Evolutionary conservation across 2,888 invertebrate genomes (phyloP).

Genomic region (Pherbina coryleti): DNA sequence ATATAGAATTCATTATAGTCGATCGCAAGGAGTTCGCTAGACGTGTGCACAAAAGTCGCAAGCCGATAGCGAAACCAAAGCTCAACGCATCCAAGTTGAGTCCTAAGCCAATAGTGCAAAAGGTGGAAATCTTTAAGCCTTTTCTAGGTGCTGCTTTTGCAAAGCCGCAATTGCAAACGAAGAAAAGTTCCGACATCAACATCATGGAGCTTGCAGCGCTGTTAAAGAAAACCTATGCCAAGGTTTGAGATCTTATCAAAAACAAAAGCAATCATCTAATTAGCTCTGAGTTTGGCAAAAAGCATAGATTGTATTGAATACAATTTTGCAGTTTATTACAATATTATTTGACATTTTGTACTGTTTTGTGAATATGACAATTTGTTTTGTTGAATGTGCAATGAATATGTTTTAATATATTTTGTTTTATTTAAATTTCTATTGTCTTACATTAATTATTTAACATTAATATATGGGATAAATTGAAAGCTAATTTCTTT

Average conservation of each 20-base stretch:
- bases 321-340: background rate
- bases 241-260: background rate
- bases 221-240: slow-evolving; percentile 20
- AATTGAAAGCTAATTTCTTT: background rate
- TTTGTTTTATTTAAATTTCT: background rate
- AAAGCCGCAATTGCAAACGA: background rate
- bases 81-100: background rate
- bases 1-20: slow-evolving; percentile 17
- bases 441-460: background rate
- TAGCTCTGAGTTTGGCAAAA: background rate
- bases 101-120: slow-evolving; percentile 23
- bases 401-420: too few species aligned
- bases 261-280: background rate
- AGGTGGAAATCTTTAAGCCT: slow-evolving; percentile 17
- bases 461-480: background rate
- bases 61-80: background rate
- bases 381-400: background rate
- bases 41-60: background rate
- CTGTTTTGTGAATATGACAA: background rate
- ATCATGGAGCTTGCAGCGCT: slow-evolving; percentile 15
- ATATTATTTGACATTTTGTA: background rate
- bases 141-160: background rate
- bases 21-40: slow-evolving; percentile 19
- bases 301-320: background rate
- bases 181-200: background rate